Conservation (phyloP, 2,797 vertebrate genomes). For the Sebastes goodei region DNA sequence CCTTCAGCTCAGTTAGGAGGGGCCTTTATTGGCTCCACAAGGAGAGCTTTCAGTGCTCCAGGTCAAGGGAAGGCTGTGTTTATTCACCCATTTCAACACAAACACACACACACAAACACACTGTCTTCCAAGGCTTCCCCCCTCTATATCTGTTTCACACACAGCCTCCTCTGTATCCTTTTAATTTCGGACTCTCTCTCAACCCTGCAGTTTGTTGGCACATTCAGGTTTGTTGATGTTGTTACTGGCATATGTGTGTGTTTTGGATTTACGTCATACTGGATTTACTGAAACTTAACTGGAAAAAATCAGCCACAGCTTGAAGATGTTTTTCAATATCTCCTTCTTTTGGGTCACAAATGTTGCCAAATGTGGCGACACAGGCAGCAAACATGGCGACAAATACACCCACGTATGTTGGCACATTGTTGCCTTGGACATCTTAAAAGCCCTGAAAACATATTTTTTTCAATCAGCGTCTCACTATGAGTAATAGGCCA, state of each 20-base stretch:
- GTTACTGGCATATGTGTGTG: slow-evolving; percentile 4
- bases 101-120: slow-evolving; percentile 3
- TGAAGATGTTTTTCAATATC: neutral
- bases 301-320: neutral
- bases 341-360: neutral
- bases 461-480: neutral
- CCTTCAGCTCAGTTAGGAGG: slow-evolving; percentile 29
- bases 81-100: slow-evolving; percentile 53
- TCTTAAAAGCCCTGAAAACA: neutral
- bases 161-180: slow-evolving; percentile 47
- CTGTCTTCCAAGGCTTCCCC: slow-evolving; percentile 9
- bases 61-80: slow-evolving; percentile 69
- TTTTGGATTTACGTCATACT: slow-evolving; percentile 30
- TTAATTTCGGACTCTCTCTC: slow-evolving; percentile 31
- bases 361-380: neutral
- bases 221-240: slow-evolving; percentile 41
- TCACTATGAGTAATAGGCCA: neutral
- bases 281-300: slow-evolving; percentile 14
- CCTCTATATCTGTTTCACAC: slow-evolving; percentile 24
- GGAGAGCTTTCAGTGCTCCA: slow-evolving; percentile 51
- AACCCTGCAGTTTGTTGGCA: slow-evolving; percentile 23
- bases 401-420: neutral
- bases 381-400: neutral
- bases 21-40: slow-evolving; percentile 61
- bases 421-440: neutral